Base-by-base conservation (phyloP, 2,113 vertebrate genomes). In the Hippocampus barbouri region DNA sequence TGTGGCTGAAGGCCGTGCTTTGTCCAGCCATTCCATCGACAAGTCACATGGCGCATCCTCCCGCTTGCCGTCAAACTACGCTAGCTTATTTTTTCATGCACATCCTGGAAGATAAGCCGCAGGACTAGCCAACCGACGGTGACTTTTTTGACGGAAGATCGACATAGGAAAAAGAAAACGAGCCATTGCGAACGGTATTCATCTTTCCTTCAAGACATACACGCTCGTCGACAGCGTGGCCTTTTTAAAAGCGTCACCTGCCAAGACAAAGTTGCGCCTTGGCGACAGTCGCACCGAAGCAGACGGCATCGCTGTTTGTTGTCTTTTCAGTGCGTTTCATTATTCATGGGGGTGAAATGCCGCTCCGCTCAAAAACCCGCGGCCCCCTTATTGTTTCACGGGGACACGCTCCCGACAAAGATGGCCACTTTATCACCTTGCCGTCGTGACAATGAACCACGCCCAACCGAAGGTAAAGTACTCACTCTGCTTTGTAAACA, bases 401-500 rank as follows among this genome's bases (percentile, higher is more conserved):
- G 88, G 68, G 67, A 79, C 73, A 90, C 81, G 90, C 87, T 79
- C 79, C 86, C 75, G 86, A 86, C 85, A 61, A 88, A 89, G 85
- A 73, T 51, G 79, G 62, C 41, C 43, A 41, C 85, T 85, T 89
- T 84, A 83, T 88, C 85, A 90, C 84, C 86, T 92, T 89, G 86
- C 87, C 82, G 78, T 90, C 86, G 73, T 80, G 84, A 89, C 84
- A 90, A 93, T 91, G 88, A 93, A 92, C 89, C 79, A 73, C 69
- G 85, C 57, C 38, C 65, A 81, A 91, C 89, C 87, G 79, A 90
- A 84, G 78, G 87, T 89, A 89, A 81, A 93, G 89, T 74, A 88
- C 89, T 91, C 84, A 84, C 82, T 87, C 84, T 91, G 89, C 88
- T 93, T 91, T 90, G 80, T 89, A 90, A 94, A 93, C 90, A 95